A percentile compares a stretch with the other conserved stretches of the same genome.
These are phyloP conservation scores for Ectemnius continuus DNA, from an alignment of 2,888 invertebrate genomes.

Conservation along the genomic window DNA sequence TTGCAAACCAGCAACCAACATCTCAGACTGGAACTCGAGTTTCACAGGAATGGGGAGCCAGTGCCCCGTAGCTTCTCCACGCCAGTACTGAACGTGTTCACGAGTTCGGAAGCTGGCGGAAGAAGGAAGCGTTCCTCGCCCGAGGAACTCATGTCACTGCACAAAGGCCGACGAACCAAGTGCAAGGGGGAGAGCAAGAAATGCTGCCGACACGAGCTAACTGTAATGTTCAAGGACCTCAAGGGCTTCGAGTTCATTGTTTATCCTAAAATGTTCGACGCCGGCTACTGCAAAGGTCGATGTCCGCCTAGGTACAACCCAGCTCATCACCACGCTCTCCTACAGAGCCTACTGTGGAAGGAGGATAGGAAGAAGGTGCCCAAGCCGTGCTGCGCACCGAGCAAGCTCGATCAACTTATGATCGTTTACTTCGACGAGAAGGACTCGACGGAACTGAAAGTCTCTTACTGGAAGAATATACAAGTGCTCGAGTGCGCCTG, in stretches of 20 bases:
- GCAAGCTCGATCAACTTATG: slow-evolving; percentile 83
- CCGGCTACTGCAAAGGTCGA: slow-evolving; percentile 85
- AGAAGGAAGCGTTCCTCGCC: slow-evolving; percentile 59
- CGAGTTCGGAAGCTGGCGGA: slow-evolving; percentile 37
- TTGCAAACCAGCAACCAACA: slow-evolving; percentile 77
- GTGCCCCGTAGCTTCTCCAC: slow-evolving; percentile 74
- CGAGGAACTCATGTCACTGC: slow-evolving; percentile 71
- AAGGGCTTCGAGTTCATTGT: slow-evolving; percentile 83
- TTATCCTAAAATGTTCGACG: slow-evolving; percentile 85
- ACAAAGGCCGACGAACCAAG: slow-evolving; percentile 79
- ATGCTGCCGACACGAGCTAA: slow-evolving; percentile 85
- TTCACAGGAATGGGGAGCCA: slow-evolving; percentile 69
- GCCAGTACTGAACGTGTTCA: slow-evolving; percentile 72
- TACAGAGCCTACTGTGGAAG: slow-evolving; percentile 85
- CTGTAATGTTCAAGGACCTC: slow-evolving; percentile 83
- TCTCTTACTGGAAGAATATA: slow-evolving; percentile 86
- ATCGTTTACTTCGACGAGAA: slow-evolving; percentile 84
- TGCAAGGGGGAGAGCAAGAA: slow-evolving; percentile 80
- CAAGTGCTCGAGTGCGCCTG: slow-evolving; percentile 86
- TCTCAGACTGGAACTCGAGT: slow-evolving; percentile 80
- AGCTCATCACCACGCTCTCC: slow-evolving; percentile 85
- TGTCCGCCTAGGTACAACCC: slow-evolving; percentile 85
- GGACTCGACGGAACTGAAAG: slow-evolving; percentile 81
- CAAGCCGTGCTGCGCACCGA: slow-evolving; percentile 85
- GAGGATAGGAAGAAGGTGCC: slow-evolving; percentile 80